Conservation (phyloP, 2,113 vertebrate genomes). For the Empidonax alnorum region DNA sequence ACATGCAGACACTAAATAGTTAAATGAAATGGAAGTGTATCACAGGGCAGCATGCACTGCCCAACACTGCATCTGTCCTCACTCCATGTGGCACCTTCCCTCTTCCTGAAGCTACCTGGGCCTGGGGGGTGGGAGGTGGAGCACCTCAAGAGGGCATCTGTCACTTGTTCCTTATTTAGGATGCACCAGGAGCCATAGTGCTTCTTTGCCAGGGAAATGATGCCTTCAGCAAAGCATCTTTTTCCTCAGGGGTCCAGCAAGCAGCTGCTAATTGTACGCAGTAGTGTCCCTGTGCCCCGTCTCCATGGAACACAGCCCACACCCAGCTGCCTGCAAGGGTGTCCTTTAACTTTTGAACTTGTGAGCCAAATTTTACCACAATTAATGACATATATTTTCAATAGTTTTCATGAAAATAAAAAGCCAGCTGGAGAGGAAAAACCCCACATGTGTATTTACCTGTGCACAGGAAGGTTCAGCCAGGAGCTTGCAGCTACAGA, state of each 20-base stretch:
- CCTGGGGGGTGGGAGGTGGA: background rate
- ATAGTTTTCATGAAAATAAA: background rate
- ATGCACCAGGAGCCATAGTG: background rate
- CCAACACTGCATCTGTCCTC: fast-evolving
- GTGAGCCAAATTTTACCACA: background rate
- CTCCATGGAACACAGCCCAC: background rate
- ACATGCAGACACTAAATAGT: background rate
- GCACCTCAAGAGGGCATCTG: background rate
- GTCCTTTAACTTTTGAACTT: background rate
- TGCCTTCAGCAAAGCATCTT: background rate
- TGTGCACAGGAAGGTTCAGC: background rate
- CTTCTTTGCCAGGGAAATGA: background rate
- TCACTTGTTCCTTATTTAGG: background rate
- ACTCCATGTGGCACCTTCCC: fast-evolving
- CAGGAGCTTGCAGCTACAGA: fast-evolving
- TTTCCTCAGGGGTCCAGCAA: background rate
- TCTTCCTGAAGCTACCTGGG: fast-evolving
- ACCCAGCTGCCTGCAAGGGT: background rate
- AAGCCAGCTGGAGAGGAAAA: background rate
- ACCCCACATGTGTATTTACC: fast-evolving
- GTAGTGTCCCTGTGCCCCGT: fast-evolving
- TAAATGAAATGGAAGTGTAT: background rate
- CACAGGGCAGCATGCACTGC: fast-evolving
- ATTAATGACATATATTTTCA: background rate
- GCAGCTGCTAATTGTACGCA: background rate